Evolutionary conservation across 2,113 vertebrate genomes (phyloP).

Genomic region (Gobius niger): DNA sequence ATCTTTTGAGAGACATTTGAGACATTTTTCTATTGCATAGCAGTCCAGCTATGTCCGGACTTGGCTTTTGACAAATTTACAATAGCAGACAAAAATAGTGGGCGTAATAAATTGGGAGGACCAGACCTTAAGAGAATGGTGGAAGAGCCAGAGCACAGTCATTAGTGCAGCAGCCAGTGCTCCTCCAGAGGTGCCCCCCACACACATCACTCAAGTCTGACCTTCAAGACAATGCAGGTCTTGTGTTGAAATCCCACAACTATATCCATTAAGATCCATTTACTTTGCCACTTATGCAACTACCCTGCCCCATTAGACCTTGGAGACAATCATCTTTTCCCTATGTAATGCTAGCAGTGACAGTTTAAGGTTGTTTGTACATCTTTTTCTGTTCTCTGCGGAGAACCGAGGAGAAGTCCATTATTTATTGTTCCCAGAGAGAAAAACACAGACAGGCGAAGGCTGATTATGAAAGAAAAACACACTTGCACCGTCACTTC

Average conservation of each 20-base stretch:
- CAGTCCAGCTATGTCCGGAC: background rate
- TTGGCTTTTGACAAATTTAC: constrained; percentile 1
- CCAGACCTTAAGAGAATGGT: background rate
- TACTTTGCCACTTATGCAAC: constrained; percentile 49
- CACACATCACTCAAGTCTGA: constrained; percentile 4
- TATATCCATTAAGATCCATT: constrained; percentile 25
- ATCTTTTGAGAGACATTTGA: background rate
- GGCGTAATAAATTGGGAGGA: background rate
- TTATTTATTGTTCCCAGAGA: constrained; percentile 49
- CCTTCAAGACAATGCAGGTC: constrained; percentile 6
- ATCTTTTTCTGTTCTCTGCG: constrained; percentile 10
- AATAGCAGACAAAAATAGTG: background rate
- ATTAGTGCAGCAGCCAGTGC: constrained; percentile 4
- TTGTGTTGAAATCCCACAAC: constrained; percentile 11
- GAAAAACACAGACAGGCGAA: constrained; percentile 16
- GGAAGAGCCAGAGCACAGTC: background rate
- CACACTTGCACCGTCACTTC: constrained; percentile 11
- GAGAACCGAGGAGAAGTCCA: constrained; percentile 29
- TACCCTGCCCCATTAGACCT: constrained; percentile 7
- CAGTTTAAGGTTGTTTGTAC: constrained; percentile 6
- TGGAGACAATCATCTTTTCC: constrained; percentile 14
- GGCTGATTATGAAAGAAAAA: constrained; percentile 14
- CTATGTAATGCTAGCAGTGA: constrained; percentile 40
- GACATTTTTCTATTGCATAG: background rate
- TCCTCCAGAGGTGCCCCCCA: background rate